Conservation (phyloP, 2,113 vertebrate genomes). For the Promerops cafer region DNA sequence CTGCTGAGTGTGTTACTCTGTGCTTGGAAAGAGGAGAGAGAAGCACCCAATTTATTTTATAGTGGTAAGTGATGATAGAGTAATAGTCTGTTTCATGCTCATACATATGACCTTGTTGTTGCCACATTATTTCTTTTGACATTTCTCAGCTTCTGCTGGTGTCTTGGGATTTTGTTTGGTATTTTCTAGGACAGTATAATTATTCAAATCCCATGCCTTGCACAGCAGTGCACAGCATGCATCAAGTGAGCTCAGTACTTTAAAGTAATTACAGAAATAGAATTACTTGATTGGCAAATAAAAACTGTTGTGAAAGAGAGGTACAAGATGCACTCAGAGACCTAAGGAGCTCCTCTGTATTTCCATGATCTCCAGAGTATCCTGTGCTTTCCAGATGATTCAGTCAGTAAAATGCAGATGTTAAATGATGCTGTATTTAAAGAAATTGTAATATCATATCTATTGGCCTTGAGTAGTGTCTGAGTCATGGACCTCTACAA, state of each 20-base stretch:
- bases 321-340: background rate
- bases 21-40: background rate
- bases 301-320: background rate
- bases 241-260: background rate
- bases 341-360: background rate
- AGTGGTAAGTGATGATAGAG: background rate
- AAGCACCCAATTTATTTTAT: background rate
- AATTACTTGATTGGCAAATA: background rate
- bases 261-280: background rate
- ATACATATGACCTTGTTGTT: accelerated
- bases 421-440: background rate
- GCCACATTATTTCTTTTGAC: background rate
- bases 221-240: background rate
- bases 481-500: background rate
- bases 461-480: background rate
- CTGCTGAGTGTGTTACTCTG: background rate
- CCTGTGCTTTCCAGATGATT: background rate
- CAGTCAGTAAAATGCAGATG: background rate
- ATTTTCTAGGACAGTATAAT: background rate
- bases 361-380: background rate
- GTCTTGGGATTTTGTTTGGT: background rate
- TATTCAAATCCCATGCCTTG: background rate
- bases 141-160: background rate
- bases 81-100: background rate
- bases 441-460: background rate